A percentile compares a stretch with the other conserved stretches of the same genome.
Evolutionary conservation across 2,888 invertebrate genomes (phyloP).

Genomic region (Caenorhabditis uteleia): DNA sequence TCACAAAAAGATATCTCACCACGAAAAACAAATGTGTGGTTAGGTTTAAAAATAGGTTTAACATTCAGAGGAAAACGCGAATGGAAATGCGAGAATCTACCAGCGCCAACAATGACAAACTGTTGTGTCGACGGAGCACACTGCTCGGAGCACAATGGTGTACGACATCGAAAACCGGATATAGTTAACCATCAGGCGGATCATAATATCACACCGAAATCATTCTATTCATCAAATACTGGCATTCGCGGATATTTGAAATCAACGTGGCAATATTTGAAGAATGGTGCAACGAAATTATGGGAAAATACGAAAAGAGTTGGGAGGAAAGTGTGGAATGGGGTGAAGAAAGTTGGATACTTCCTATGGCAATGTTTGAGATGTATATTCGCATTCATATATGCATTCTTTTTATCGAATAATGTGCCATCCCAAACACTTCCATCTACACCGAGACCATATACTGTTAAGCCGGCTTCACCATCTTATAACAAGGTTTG

Average conservation of each 20-base stretch:
- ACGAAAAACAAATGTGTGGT: background rate
- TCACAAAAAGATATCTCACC: no score
- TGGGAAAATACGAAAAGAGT: constrained; percentile 14
- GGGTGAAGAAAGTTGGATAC: constrained; percentile 5
- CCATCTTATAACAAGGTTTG: constrained; percentile 34
- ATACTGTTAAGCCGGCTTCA: constrained; percentile 16
- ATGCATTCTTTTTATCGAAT: constrained; percentile 26
- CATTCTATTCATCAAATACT: constrained; percentile 26
- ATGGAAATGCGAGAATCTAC: constrained; percentile 48
- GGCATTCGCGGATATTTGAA: constrained; percentile 27
- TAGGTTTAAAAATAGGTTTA: no score
- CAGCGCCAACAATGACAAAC: constrained; percentile 13
- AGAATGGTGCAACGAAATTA: constrained; percentile 7
- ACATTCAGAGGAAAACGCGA: constrained; percentile 47
- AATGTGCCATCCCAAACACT: constrained; percentile 39
- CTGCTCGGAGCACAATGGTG: constrained; percentile 25
- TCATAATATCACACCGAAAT: constrained; percentile 28
- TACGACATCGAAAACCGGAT: constrained; percentile 9
- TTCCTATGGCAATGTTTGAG: background rate
- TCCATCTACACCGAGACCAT: constrained; percentile 46
- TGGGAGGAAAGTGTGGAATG: constrained; percentile 13
- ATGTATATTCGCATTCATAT: constrained; percentile 19
- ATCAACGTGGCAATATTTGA: constrained; percentile 13
- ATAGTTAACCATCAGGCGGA: constrained; percentile 12
- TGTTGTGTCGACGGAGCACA: constrained; percentile 40